Percentiles rank a stretch among this genome's conserved stretches.
Evolutionary conservation across 2,888 invertebrate species (phyloP).

Genomic region (Euzophera pinguis): DNA sequence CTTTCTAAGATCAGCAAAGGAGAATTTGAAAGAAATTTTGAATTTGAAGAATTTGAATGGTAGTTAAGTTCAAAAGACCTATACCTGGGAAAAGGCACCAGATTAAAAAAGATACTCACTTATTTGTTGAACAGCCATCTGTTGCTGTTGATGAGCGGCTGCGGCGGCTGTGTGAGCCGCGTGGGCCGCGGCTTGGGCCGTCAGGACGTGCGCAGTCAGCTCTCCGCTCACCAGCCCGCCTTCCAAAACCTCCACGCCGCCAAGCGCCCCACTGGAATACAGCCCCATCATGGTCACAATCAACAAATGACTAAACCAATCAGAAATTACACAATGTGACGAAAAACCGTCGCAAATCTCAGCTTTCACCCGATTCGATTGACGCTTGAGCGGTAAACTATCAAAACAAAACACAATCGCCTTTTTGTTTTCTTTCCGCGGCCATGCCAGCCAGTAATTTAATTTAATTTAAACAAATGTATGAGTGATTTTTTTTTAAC

Average conservation of each 20-base stretch:
- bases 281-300: slow-evolving; percentile 67
- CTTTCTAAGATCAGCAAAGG: too few species aligned
- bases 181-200: slow-evolving; percentile 73
- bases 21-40: too few species aligned
- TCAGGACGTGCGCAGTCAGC: slow-evolving; percentile 65
- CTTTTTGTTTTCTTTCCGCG: slow-evolving; percentile 26
- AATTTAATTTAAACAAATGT: slow-evolving; percentile 21
- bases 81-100: too few species aligned
- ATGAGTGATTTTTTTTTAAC: background rate
- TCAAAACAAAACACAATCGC: slow-evolving; percentile 38
- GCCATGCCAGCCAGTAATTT: slow-evolving; percentile 34
- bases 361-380: slow-evolving; percentile 18
- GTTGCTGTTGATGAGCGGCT: slow-evolving; percentile 63
- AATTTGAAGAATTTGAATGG: too few species aligned
- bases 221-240: slow-evolving; percentile 65
- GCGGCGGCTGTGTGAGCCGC: slow-evolving; percentile 66
- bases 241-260: slow-evolving; percentile 71
- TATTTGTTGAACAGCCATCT: slow-evolving; percentile 66
- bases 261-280: slow-evolving; percentile 80
- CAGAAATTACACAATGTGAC: slow-evolving; percentile 18
- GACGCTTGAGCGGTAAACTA: slow-evolving; percentile 20
- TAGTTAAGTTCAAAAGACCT: too few species aligned
- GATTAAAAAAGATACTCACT: slow-evolving; percentile 43
- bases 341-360: slow-evolving; percentile 23
- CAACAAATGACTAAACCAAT: slow-evolving; percentile 11